Evolutionary conservation across 2,797 vertebrate genomes (phyloP).

Genomic region (Limnodromus scolopaceus): DNA sequence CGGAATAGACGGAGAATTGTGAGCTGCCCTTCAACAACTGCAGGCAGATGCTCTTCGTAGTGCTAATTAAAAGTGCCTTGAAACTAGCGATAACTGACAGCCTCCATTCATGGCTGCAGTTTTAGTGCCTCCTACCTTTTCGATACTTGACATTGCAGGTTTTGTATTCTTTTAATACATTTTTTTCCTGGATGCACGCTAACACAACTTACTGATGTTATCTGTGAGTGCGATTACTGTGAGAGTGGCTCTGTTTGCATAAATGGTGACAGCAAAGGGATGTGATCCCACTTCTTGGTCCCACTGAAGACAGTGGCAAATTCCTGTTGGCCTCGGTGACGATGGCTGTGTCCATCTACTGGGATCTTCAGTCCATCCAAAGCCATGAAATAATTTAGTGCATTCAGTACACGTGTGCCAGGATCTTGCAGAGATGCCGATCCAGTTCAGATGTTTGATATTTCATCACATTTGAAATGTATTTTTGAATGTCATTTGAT

Average conservation of each 20-base stretch:
- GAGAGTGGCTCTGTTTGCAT: not conserved
- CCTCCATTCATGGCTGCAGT: rapidly evolving
- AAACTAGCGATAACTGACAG: not conserved
- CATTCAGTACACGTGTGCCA: not conserved
- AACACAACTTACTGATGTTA: not conserved
- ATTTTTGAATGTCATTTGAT: not conserved
- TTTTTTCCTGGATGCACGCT: not conserved
- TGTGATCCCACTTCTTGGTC: not conserved
- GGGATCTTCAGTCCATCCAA: not conserved
- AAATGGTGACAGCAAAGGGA: not conserved
- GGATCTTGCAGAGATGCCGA: not conserved
- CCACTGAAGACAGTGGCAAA: not conserved
- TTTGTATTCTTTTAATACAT: not conserved
- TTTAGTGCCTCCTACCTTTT: not conserved
- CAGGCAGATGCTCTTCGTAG: not conserved
- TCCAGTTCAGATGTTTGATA: not conserved
- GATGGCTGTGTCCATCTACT: not conserved
- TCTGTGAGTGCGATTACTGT: not conserved
- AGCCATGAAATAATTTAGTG: not conserved
- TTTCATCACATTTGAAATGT: not conserved
- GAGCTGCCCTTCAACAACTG: not conserved
- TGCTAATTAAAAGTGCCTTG: not conserved
- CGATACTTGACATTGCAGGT: not conserved
- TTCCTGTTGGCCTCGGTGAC: not conserved
- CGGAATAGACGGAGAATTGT: not conserved